phyloP scores from a whole-genome alignment of 1,140 invertebrate species.

The Elysia chlorotica region DNA sequence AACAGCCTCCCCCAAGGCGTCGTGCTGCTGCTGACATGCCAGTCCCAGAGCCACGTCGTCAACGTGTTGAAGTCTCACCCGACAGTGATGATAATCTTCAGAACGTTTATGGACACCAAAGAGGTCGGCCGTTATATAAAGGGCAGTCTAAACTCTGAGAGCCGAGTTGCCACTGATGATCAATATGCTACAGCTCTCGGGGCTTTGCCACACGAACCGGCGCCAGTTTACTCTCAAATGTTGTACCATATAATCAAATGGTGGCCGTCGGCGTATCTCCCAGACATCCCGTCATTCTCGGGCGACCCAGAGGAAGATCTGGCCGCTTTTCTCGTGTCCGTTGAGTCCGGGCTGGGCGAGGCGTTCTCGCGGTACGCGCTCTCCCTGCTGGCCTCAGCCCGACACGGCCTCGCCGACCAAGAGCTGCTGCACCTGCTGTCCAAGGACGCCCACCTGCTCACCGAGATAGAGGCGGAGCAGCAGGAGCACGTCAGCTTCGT shows the following conservation, averaged over 20 bases:
- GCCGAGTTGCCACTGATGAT: constrained; percentile 21
- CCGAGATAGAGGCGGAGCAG: constrained; percentile 26
- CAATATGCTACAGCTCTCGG: constrained; percentile 17
- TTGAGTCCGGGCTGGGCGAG: constrained; percentile 24
- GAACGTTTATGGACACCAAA: background rate
- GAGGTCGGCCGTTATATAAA: background rate
- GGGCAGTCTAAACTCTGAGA: background rate
- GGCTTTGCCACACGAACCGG: constrained; percentile 12
- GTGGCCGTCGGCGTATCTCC: constrained; percentile 30
- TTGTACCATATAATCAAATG: background rate
- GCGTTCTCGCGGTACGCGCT: constrained; percentile 28
- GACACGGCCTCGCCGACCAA: constrained; percentile 25
- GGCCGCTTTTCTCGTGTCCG: constrained; percentile 13
- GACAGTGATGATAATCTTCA: background rate
- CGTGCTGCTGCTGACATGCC: constrained; percentile 20
- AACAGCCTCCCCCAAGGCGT: constrained; percentile 16
- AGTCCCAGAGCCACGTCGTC: background rate
- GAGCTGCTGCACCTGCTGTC: constrained; percentile 29
- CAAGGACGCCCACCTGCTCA: constrained; percentile 22
- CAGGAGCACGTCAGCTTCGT: constrained; percentile 27
- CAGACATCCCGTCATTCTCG: constrained; percentile 12
- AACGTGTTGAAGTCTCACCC: constrained; percentile 11
- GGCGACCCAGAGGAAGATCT: constrained; percentile 18
- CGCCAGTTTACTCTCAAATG: constrained; percentile 13
- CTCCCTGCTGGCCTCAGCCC: constrained; percentile 24